These are phyloP conservation scores for Drosophila sturtevanti DNA, from an alignment of 1,140 invertebrate genomes.

Conservation along the genomic window DNA sequence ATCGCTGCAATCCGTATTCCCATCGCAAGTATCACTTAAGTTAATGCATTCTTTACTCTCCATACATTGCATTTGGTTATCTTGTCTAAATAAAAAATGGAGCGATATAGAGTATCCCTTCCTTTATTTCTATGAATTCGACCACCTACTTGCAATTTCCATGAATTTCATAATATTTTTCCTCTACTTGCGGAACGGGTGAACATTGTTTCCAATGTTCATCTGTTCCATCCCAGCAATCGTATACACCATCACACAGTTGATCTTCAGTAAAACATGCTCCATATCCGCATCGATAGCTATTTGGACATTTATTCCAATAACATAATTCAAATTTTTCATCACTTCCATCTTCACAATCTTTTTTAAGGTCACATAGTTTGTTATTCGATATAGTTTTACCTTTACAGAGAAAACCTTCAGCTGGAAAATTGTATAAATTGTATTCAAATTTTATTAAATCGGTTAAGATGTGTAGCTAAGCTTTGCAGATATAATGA, in stretches of 20 bases:
- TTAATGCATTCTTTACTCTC: constrained; percentile 33
- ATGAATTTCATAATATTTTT: constrained; percentile 72
- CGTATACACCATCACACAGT: constrained; percentile 84
- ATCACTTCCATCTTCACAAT: constrained; percentile 86
- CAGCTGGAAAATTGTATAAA: too few species aligned
- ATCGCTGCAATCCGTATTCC: constrained; percentile 84
- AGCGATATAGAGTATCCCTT: too few species aligned
- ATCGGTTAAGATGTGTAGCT: too few species aligned
- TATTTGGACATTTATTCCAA: constrained; percentile 74
- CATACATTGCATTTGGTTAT: constrained; percentile 2
- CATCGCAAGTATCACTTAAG: constrained; percentile 66
- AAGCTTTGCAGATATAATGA: too few species aligned
- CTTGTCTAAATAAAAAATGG: background rate
- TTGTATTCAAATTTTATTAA: too few species aligned
- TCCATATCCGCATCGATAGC: constrained; percentile 84
- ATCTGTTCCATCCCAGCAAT: constrained; percentile 85
- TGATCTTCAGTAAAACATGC: constrained; percentile 84
- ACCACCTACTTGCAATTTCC: constrained; percentile 20
- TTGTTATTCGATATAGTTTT: background rate
- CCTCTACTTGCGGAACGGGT: too few species aligned
- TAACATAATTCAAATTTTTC: constrained; percentile 82
- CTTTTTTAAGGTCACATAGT: constrained; percentile 74
- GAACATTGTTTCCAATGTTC: constrained; percentile 78
- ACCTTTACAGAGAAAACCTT: constrained; percentile 7
- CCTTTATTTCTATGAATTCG: too few species aligned